Percentiles rank a stretch among this genome's conserved stretches.
These are phyloP conservation scores for Zaprionus obscuricornis DNA, from an alignment of 2,888 invertebrate genomes.

Conservation along the genomic window DNA sequence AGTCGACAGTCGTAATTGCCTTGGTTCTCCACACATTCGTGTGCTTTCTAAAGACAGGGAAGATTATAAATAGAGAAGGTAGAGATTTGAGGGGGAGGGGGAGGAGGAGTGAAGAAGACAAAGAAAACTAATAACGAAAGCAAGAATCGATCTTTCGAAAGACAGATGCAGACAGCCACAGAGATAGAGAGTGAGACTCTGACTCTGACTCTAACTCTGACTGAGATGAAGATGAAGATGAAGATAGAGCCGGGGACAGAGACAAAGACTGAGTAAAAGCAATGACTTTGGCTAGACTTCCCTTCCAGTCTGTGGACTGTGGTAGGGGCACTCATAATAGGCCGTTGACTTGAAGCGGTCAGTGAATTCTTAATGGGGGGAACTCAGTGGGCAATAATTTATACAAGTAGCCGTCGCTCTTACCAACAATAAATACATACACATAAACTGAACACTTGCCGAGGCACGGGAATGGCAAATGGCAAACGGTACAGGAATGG, in stretches of 20 bases:
- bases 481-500: conserved; percentile 12
- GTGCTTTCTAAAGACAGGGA: conserved; percentile 47
- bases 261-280: conserved; percentile 33
- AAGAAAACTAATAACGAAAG: conserved; percentile 44
- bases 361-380: conserved; percentile 76
- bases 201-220: too few species aligned
- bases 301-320: conserved; percentile 45
- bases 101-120: too few species aligned
- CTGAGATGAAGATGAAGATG: conserved; percentile 17
- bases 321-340: conserved; percentile 49
- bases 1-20: conserved; percentile 36
- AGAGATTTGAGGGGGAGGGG: too few species aligned
- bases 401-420: conserved; percentile 61
- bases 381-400: conserved; percentile 70
- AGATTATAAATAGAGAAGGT: too few species aligned
- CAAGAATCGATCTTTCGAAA: conserved; percentile 50
- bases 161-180: conserved; percentile 10
- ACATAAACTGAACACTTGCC: conserved; percentile 12
- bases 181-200: background rate
- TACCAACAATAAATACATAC: conserved; percentile 44
- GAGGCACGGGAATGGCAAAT: conserved; percentile 18
- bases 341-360: conserved; percentile 80
- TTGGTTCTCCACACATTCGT: conserved; percentile 27
- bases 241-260: conserved; percentile 15
- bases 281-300: conserved; percentile 56